Percentiles rank a stretch among this genome's conserved stretches.
Conservation (phyloP, 1,140 invertebrate genomes). For the Acromyrmex echinatior region DNA sequence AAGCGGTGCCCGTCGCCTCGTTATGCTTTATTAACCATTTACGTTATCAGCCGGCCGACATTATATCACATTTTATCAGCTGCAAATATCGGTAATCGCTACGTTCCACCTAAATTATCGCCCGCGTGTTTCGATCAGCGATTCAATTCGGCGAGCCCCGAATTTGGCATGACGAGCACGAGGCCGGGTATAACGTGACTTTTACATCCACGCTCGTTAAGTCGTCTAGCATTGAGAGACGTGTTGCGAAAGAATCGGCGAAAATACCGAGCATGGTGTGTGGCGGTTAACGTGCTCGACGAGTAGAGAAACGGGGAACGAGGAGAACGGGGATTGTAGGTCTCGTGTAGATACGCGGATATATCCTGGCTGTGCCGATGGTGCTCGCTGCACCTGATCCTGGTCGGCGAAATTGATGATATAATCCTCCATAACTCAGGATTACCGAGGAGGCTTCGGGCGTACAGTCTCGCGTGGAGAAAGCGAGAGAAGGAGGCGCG, state of each 20-base stretch:
- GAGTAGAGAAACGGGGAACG: slow-evolving; percentile 26
- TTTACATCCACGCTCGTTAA: slow-evolving; percentile 46
- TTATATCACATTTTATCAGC: slow-evolving; percentile 63
- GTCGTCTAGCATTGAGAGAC: slow-evolving; percentile 65
- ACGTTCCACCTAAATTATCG: slow-evolving; percentile 56
- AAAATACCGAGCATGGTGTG: neutral
- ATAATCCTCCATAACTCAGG: slow-evolving; percentile 86
- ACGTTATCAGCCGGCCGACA: slow-evolving; percentile 49
- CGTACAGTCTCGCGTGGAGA: slow-evolving; percentile 59
- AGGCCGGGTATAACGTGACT: neutral
- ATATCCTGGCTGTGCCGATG: slow-evolving; percentile 74
- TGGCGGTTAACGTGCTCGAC: slow-evolving; percentile 65
- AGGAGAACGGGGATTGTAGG: slow-evolving; percentile 16
- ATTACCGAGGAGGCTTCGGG: slow-evolving; percentile 82
- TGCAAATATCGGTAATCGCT: slow-evolving; percentile 59
- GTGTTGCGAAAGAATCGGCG: slow-evolving; percentile 6
- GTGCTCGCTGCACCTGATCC: slow-evolving; percentile 83
- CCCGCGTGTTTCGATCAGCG: slow-evolving; percentile 43
- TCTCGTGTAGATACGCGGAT: slow-evolving; percentile 66
- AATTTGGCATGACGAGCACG: slow-evolving; percentile 29
- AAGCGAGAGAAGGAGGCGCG: slow-evolving; percentile 36
- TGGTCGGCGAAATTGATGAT: slow-evolving; percentile 83
- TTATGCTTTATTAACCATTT: slow-evolving; percentile 62
- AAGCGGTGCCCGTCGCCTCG: slow-evolving; percentile 51
- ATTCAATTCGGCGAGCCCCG: slow-evolving; percentile 34